Conservation (phyloP, 2,797 vertebrate genomes). For the Neoniphon sammara region DNA sequence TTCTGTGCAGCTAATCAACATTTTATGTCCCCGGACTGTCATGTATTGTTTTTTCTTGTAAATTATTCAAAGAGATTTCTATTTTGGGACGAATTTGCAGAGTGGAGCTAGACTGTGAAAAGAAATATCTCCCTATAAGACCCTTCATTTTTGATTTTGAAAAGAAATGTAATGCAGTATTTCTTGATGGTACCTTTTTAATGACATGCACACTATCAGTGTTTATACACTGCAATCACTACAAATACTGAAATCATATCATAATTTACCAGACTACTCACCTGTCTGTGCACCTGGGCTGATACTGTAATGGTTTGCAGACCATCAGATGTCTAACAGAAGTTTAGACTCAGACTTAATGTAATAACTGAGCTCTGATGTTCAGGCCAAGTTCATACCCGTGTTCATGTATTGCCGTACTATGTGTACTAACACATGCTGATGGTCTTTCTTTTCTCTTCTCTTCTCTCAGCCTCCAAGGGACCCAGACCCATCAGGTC, state of each 20-base stretch:
- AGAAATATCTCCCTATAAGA: background rate
- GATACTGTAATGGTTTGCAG: background rate
- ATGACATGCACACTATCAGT: too few species aligned
- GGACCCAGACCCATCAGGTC: slow-evolving; percentile 75
- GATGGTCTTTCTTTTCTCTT: background rate
- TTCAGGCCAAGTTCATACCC: too few species aligned
- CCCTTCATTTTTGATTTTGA: background rate
- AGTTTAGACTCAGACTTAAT: background rate
- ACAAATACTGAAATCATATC: too few species aligned
- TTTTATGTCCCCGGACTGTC: slow-evolving; percentile 8
- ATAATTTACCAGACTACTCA: too few species aligned
- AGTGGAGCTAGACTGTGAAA: background rate
- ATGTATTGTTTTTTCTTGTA: background rate
- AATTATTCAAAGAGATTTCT: slow-evolving; percentile 26
- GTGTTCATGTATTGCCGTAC: too few species aligned
- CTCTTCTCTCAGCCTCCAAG: slow-evolving; percentile 81
- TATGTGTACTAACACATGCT: background rate
- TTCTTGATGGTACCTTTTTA: background rate
- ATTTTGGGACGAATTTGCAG: background rate
- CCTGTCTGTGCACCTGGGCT: too few species aligned
- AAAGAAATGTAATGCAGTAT: background rate
- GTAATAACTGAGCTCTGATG: background rate
- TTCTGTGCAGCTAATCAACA: background rate
- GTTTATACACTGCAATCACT: too few species aligned
- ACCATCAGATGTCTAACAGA: background rate